Evolutionary conservation across 2,113 vertebrate species (phyloP), one percentile per base, ranked within the genome.

Genomic region (Canis aureus): DNA sequence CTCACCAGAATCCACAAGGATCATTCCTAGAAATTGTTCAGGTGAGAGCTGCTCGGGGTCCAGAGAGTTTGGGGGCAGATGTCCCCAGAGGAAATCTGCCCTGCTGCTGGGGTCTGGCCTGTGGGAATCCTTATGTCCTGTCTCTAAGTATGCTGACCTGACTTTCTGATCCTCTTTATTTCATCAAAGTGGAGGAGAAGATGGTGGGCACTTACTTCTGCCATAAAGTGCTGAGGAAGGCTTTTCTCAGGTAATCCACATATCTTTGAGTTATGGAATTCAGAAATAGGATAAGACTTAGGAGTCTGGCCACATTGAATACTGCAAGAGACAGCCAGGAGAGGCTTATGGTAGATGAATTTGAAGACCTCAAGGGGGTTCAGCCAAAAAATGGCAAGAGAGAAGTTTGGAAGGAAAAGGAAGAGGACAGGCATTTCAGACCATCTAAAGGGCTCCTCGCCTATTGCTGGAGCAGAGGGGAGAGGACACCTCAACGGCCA

Each of bases 181-280:
- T 60, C 53, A 12, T 19, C 38, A n/a, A 38, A 29, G 59, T 3
- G 20, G 29, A 2, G 16, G 35, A 32, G 49, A 17, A 19, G 49
- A 8, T 0, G 1, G 38, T 8, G 25, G 64, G 27, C 7, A 0
- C 29, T 59, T 8, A 32, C 5, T 1, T 51, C 8, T 4, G 11
- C 38, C 35, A 23, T 8, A 11, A 2, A 17, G 17, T 32, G 29
- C 1, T 0, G 3, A 53, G 38, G 53, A 38, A 12, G 49, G 0
- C 71, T 35, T 85, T 74, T 16, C 51, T 51, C 15, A 49, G 19
- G 20, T 51, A 27, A 23, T 22, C n/a, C 60, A 10, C 4, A 5
- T 20, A 9, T 11, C 25, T 59, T 59, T 67, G 64, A 43, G 51
- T 38, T n/a, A 16, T 1, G 38, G 69, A 74, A 59, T 69, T 78